These are phyloP conservation scores for Zosterops borbonicus DNA, from an alignment of 2,113 vertebrate genomes.

Conservation along the genomic window DNA sequence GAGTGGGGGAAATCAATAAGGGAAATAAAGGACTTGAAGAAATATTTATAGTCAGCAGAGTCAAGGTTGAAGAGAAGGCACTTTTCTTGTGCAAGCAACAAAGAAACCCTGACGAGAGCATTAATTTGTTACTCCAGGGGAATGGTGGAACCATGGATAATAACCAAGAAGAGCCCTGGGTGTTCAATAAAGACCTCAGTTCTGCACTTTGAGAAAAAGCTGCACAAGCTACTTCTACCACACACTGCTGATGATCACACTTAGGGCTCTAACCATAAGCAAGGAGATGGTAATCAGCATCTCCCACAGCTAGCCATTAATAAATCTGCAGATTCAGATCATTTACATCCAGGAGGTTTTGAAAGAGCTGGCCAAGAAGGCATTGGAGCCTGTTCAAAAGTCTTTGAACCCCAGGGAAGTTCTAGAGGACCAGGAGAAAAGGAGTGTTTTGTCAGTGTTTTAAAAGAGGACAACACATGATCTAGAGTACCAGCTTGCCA, in stretches of 20 bases:
- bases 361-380: conserved; percentile 21
- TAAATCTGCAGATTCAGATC: conserved; percentile 67
- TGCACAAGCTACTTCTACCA: conserved; percentile 64
- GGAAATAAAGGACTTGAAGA: conserved; percentile 5
- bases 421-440: conserved; percentile 50
- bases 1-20: conserved; percentile 13
- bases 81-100: not conserved
- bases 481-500: conserved; percentile 41
- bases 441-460: not conserved
- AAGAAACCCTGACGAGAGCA: conserved; percentile 38
- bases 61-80: not conserved
- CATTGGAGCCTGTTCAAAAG: conserved; percentile 7
- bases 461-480: not conserved
- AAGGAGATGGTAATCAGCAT: conserved; percentile 67
- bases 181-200: conserved; percentile 37
- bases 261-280: conserved; percentile 56
- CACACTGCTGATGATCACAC: conserved; percentile 52
- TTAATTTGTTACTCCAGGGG: conserved; percentile 42
- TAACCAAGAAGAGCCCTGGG: not conserved
- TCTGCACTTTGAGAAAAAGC: conserved; percentile 50
- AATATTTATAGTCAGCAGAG: conserved; percentile 56
- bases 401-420: conserved; percentile 29
- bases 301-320: conserved; percentile 70
- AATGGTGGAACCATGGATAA: conserved; percentile 26
- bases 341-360: conserved; percentile 45